phyloP scores from a whole-genome alignment of 2,113 vertebrate genomes.

The Hystrix cristata region DNA sequence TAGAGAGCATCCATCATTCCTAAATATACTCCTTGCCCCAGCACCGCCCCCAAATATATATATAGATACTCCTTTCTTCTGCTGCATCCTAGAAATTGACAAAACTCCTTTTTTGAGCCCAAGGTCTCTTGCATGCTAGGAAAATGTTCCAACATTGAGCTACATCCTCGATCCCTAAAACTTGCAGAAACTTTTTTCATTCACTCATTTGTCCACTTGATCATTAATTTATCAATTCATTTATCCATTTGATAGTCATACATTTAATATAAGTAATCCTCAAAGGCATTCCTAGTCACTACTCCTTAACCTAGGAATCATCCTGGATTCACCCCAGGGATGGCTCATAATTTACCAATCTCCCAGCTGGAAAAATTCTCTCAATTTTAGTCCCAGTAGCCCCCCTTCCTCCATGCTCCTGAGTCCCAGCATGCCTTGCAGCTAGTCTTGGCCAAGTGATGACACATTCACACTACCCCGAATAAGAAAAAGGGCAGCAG shows the following conservation, averaged over 20 bases:
- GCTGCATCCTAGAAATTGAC: not conserved
- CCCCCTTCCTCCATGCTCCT: not conserved
- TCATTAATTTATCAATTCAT: not conserved
- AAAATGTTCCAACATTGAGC: not conserved
- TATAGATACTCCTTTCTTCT: not conserved
- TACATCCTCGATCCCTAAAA: not conserved
- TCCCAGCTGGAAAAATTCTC: not conserved
- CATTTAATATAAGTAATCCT: not conserved
- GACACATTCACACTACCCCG: slow-evolving; percentile 58
- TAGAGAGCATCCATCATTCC: not conserved
- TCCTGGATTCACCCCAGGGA: not conserved
- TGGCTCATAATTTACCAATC: not conserved
- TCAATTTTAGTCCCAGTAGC: not conserved
- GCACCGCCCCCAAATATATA: too few relatives aligned
- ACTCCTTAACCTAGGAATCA: not conserved
- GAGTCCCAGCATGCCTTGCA: slow-evolving; percentile 50
- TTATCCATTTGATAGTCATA: not conserved
- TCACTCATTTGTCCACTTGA: not conserved
- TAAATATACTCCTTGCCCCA: not conserved
- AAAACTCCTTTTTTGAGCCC: not conserved
- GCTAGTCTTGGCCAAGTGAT: slow-evolving; percentile 50
- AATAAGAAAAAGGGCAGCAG: slow-evolving; percentile 59
- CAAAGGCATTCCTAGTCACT: not conserved
- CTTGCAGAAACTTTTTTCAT: not conserved
- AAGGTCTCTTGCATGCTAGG: not conserved